Conservation (phyloP, 37 sponge, comb jelly and placozoan genomes). For the Agelas oroides region DNA sequence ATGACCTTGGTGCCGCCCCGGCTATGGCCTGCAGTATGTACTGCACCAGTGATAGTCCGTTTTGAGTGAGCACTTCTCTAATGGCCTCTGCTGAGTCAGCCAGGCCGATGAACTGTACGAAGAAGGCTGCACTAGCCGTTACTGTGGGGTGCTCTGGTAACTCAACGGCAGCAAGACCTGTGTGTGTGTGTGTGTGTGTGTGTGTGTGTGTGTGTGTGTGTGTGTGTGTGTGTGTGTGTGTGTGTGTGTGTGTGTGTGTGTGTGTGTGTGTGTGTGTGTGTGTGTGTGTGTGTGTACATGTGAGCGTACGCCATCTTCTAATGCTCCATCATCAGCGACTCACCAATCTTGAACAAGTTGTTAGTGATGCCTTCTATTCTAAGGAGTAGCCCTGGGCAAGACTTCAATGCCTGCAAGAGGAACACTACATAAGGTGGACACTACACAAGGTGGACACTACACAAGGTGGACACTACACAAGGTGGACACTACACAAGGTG, state of each 20-base stretch:
- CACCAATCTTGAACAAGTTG: slow-evolving; percentile 30
- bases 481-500: too few species aligned
- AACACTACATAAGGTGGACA: too few species aligned
- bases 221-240: too few species aligned
- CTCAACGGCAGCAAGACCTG: slow-evolving; percentile 55
- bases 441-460: too few species aligned
- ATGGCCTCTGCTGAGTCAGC: not conserved
- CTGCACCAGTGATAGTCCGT: slow-evolving; percentile 34
- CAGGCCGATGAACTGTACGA: slow-evolving; percentile 32
- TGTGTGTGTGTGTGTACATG: too few species aligned
- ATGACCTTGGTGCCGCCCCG: slow-evolving; percentile 47
- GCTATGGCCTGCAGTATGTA: slow-evolving; percentile 40
- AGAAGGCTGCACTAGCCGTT: slow-evolving; percentile 17
- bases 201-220: not conserved
- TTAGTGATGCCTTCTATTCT: slow-evolving; percentile 2
- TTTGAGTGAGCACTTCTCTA: not conserved
- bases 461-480: too few species aligned
- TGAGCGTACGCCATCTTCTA: too few species aligned
- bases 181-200: too few species aligned
- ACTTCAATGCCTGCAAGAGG: slow-evolving; percentile 16
- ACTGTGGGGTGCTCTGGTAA: slow-evolving; percentile 58
- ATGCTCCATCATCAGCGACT: too few species aligned
- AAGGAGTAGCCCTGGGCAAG: slow-evolving; percentile 17
- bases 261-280: too few species aligned
- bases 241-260: too few species aligned